These are phyloP conservation scores for Myotis pilosus DNA, from an alignment of 2,797 vertebrate species.

Conservation along the genomic window DNA sequence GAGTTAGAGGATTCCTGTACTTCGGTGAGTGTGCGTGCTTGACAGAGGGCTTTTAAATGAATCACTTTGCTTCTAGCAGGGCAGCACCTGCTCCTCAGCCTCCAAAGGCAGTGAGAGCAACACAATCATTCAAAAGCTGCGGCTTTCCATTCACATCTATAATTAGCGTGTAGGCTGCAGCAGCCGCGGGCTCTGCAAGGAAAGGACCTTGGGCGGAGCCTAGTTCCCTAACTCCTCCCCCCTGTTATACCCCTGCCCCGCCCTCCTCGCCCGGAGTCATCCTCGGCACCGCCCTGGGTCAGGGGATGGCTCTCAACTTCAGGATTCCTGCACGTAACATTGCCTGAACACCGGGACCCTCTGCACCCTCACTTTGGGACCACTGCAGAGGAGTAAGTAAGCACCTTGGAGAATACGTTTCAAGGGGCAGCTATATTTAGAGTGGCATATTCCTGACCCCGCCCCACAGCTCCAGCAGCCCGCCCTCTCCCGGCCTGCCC, in stretches of 20 bases:
- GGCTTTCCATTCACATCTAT: slow-evolving; percentile 76
- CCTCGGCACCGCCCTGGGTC: not conserved
- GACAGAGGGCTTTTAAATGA: slow-evolving; percentile 54
- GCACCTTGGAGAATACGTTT: slow-evolving; percentile 73
- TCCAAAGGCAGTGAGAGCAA: slow-evolving; percentile 53
- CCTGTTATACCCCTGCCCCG: rapidly evolving
- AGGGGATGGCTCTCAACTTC: not conserved
- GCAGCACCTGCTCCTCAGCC: slow-evolving; percentile 74
- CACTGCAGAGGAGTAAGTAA: slow-evolving; percentile 59
- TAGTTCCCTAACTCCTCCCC: not conserved
- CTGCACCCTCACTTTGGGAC: slow-evolving; percentile 65
- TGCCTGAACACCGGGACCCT: slow-evolving; percentile 68
- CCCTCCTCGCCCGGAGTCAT: not conserved
- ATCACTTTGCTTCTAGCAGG: slow-evolving; percentile 62
- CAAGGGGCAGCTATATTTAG: slow-evolving; percentile 80
- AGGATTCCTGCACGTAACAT: slow-evolving; percentile 71
- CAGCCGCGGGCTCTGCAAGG: not conserved
- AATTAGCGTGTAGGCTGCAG: slow-evolving; percentile 64
- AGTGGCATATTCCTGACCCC: slow-evolving; percentile 58
- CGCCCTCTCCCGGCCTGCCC: slow-evolving; percentile 40
- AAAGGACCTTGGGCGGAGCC: not conserved
- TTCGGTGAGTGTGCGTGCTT: not conserved
- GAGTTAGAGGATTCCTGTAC: not conserved
- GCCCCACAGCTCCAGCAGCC: slow-evolving; percentile 59
- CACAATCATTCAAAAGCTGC: slow-evolving; percentile 70